phyloP scores from a whole-genome alignment of 2,888 invertebrate species.

The Antheraea assamensis region DNA sequence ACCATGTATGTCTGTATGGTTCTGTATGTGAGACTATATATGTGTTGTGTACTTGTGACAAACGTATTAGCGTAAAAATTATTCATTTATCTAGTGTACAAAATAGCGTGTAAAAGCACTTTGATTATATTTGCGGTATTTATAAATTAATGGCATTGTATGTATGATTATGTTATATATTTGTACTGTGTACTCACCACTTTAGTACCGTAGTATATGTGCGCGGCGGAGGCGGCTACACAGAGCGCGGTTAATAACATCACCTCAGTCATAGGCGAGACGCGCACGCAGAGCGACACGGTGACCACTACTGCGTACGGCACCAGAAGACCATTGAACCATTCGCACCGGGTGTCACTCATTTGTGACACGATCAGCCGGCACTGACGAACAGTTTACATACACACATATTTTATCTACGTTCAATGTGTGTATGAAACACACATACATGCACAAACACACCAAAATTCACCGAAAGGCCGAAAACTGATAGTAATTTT shows the following conservation, averaged over 20 bases:
- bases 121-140: neutral
- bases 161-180: neutral
- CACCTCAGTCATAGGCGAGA: slow-evolving; percentile 78
- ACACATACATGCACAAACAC: no score
- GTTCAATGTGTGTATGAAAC: neutral
- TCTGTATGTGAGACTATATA: no score
- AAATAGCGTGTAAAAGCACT: neutral
- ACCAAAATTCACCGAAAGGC: no score
- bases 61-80: no score
- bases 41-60: no score
- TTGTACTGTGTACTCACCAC: slow-evolving; percentile 86
- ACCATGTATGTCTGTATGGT: no score
- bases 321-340: slow-evolving; percentile 87
- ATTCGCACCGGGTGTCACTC: slow-evolving; percentile 95
- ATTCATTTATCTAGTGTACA: neutral
- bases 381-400: slow-evolving; percentile 84
- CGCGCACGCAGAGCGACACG: slow-evolving; percentile 10
- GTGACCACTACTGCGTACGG: slow-evolving; percentile 80
- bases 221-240: slow-evolving; percentile 87
- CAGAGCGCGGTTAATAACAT: slow-evolving; percentile 88
- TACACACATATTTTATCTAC: neutral
- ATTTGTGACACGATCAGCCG: slow-evolving; percentile 98
- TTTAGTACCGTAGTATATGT: slow-evolving; percentile 95
- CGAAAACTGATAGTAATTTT: no score
- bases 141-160: neutral